Conservation (phyloP, 2,113 vertebrate genomes). For the Lophotis ruficrista region DNA sequence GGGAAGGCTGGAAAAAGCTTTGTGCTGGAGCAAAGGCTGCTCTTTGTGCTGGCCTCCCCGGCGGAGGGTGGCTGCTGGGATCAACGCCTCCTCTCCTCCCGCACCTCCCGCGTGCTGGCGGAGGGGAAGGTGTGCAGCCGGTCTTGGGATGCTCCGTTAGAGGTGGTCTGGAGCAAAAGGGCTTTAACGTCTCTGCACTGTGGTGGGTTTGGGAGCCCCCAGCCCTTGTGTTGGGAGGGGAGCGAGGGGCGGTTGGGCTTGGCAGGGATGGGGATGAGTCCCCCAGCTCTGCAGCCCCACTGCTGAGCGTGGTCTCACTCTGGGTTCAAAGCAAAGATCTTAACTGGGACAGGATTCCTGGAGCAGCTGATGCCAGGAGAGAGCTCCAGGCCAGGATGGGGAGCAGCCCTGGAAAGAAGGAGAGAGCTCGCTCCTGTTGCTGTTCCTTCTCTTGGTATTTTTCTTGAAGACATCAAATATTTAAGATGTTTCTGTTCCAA, state of each 20-base stretch:
- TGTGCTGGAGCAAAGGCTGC: neutral
- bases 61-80: neutral
- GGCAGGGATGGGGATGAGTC: neutral
- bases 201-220: accelerated
- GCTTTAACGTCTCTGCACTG: accelerated
- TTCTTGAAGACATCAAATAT: neutral
- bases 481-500: neutral
- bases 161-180: neutral
- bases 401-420: neutral
- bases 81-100: neutral
- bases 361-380: neutral
- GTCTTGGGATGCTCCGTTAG: neutral
- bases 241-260: accelerated
- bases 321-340: neutral
- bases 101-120: accelerated
- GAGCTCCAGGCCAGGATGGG: neutral
- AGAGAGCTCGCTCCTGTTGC: neutral
- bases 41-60: neutral
- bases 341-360: neutral
- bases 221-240: accelerated
- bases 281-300: too few species aligned
- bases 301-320: accelerated
- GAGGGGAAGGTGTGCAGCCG: neutral
- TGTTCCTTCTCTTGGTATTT: neutral
- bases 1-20: neutral